These are phyloP conservation scores for Imbricaverruca yamaguchii DNA, from an alignment of 2,888 invertebrate species.

Conservation along the genomic window DNA sequence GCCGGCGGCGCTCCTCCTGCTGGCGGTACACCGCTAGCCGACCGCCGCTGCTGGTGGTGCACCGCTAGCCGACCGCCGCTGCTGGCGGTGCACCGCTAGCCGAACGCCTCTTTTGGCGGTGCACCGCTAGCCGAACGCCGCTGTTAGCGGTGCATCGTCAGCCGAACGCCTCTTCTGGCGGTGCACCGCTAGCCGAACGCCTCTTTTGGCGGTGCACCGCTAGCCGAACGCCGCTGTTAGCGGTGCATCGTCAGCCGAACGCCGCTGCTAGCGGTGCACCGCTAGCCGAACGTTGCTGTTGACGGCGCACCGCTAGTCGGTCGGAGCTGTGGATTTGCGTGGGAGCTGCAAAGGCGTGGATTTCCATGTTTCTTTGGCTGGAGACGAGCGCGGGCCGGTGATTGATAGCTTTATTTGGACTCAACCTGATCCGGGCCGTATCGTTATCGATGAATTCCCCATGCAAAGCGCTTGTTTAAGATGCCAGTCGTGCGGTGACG, in stretches of 20 bases:
- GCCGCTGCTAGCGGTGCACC: background rate
- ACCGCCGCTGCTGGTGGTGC: background rate
- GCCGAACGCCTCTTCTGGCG: background rate
- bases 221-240: background rate
- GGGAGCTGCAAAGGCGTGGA: background rate
- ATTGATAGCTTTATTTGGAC: constrained; percentile 13
- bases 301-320: too few relatives aligned
- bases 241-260: background rate
- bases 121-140: too few relatives aligned
- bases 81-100: background rate
- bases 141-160: background rate
- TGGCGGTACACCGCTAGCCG: background rate
- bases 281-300: too few relatives aligned
- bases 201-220: background rate
- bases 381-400: background rate
- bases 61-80: background rate
- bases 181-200: background rate
- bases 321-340: too few relatives aligned
- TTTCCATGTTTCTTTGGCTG: background rate
- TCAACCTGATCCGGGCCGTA: background rate
- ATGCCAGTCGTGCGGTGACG: background rate
- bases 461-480: constrained; percentile 4
- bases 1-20: background rate
- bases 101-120: too few relatives aligned
- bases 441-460: constrained; percentile 3